Base-by-base conservation (phyloP, 1,140 invertebrate species). In the Rhysida immarginata region DNA sequence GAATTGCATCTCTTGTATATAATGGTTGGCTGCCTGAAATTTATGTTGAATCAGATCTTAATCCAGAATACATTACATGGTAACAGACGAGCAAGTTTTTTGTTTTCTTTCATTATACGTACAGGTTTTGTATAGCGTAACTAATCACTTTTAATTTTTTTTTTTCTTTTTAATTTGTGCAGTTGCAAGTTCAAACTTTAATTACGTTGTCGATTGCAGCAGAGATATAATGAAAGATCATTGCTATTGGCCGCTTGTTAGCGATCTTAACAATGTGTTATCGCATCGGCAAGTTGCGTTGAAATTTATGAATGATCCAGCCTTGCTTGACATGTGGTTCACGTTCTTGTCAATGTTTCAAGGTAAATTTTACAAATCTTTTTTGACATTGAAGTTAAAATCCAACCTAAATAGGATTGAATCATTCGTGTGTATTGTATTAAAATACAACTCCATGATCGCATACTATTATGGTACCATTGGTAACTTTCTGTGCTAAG, bases 221-320 rank as follows among this genome's bases (percentile, higher is more conserved):
- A 77, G 84, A 59, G 77, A 83, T 60, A 85, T 95, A 2, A 95
- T 97, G 88, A 94, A 91, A 70, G 88, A 96, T 65, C 94, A 97
- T 71, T 95, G 91, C 73, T 97, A 96, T 72, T 97, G 93, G 93
- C 92, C 94, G 13, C 74, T 96, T 2, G 89, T 97, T 35, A 95
- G 90, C 0, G 94, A 98, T 75, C 79, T 98, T 35, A 96, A 96
- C 66, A 97, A 96, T 71, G 85, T 97, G n/a, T 74, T 98, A 1
- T 91, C 89, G 0, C 94, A 97, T 70, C 77, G 82, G 60, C 85
- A 83, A 13, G 87, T 97, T 18, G 91, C 92, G 0, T 68, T 89
- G 56, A 81, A 86, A 62, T 96, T 97, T 69, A 79, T 96, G 68
- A 78, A 80, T 46, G 87, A 96, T 67, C 80, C 84, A 63, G 78